Base-by-base conservation (phyloP, 2,113 vertebrate species). In the Myiopsitta monachus region DNA sequence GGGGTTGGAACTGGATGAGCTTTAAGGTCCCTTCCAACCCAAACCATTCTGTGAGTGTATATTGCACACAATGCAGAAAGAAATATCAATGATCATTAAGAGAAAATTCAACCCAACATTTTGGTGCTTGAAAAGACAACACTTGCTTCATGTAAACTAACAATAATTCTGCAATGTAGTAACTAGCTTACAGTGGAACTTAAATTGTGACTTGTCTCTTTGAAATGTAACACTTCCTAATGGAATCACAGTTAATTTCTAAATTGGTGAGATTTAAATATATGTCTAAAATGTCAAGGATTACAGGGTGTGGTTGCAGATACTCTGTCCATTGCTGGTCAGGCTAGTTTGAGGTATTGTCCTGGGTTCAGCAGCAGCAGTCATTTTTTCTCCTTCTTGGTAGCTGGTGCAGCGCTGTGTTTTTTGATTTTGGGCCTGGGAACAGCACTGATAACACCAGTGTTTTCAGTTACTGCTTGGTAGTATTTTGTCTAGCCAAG, bases 261-360 rank as follows among this genome's bases (percentile, higher is more conserved):
- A 3, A 4, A 4, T 2, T 18, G 5, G 1, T 31, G 62, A 33
- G 49, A 2, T 8, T 16, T 3, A 2, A 59, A 1, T 7, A 4
- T 2, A 8, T 63, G 55, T 26, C 33, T 7, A n/a, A 12, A 3
- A 18, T 47, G 36, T 5, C 38, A 2, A 1, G 38, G 22, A 1
- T 30, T n/a, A 1, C 52, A 3, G 67, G 30, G 23, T 9, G 3
- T 4, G 31, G 9, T 9, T 38, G 18, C n/a, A 39, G 54, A 12
- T 2, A 2, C 12, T n/a, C 26, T 49, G 57, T 16, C 43, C 47
- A 0, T 5, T n/a, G 0, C 39, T 39, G 49, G 24, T 7, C 68
- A 24, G 54, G 30, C 26, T 30, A n/a, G 8, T 22, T 24, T 44
- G n/a, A n/a, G n/a, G n/a, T n/a, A n/a, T n/a, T n/a, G n/a, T n/a